Percentiles rank a stretch among this genome's conserved stretches.
These are phyloP conservation scores for Eudyptes chrysolophus DNA, from an alignment of 2,113 vertebrate genomes.

Conservation along the genomic window DNA sequence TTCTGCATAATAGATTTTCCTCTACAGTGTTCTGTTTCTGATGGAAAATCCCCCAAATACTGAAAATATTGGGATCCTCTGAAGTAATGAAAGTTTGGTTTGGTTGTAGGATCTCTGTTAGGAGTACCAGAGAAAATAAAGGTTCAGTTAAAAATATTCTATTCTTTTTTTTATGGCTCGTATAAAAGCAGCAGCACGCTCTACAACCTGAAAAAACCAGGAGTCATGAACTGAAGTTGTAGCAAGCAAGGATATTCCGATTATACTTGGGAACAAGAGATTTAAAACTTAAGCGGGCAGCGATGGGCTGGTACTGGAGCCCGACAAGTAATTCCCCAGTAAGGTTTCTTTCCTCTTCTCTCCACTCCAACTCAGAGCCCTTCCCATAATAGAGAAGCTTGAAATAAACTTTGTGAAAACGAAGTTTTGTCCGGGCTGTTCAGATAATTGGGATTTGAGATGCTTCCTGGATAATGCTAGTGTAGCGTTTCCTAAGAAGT, in stretches of 20 bases:
- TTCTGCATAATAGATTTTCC: background rate
- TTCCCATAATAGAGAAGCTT: background rate
- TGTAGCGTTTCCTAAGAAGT: background rate
- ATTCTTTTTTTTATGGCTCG: background rate
- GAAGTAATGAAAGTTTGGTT: background rate
- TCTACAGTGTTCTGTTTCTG: background rate
- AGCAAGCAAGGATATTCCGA: background rate
- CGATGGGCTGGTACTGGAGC: background rate
- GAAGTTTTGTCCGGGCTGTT: background rate
- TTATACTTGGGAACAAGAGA: background rate
- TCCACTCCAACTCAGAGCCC: background rate
- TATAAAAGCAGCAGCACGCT: background rate
- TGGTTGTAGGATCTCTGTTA: background rate
- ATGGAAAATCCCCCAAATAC: background rate
- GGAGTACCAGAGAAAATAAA: background rate
- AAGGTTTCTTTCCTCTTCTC: background rate
- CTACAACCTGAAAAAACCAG: background rate
- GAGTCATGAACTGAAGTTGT: background rate
- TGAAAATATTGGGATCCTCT: background rate
- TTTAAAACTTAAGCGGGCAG: fast-evolving
- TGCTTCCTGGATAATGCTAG: background rate
- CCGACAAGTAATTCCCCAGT: background rate
- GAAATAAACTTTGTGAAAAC: background rate
- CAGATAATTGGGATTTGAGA: background rate
- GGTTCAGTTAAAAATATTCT: background rate